Percentiles rank a stretch among this genome's conserved stretches.
phyloP scores from a whole-genome alignment of 2,888 invertebrate species.

The Glyphotaelius pellucidus region DNA sequence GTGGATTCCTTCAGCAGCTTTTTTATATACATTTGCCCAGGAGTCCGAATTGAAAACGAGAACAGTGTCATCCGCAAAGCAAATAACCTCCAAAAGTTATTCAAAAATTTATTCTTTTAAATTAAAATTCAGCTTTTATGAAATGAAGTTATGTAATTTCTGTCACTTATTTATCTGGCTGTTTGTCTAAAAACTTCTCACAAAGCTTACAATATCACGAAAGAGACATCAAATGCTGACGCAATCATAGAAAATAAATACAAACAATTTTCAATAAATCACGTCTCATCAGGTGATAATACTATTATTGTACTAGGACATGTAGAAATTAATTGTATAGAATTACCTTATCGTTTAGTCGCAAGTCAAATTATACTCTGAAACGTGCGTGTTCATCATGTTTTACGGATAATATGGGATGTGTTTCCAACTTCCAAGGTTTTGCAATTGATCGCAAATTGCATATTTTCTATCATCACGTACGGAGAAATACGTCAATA shows the following conservation, averaged over 20 bases:
- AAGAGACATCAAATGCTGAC: not conserved
- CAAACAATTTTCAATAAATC: not conserved
- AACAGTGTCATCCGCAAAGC: too few relatives aligned
- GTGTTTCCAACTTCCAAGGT: not conserved
- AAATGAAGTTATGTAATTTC: too few relatives aligned
- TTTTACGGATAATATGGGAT: not conserved
- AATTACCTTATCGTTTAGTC: not conserved
- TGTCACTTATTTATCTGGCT: too few relatives aligned
- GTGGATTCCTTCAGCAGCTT: too few relatives aligned
- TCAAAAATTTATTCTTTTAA: too few relatives aligned
- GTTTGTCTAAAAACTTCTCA: too few relatives aligned
- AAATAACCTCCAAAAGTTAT: too few relatives aligned
- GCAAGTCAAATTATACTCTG: not conserved
- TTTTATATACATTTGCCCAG: too few relatives aligned
- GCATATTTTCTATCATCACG: not conserved
- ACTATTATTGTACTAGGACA: not conserved
- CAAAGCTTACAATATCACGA: too few relatives aligned
- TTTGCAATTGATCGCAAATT: not conserved
- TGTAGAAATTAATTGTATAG: not conserved
- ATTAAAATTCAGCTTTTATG: too few relatives aligned
- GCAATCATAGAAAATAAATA: not conserved
- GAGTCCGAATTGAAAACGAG: too few relatives aligned
- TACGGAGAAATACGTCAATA: not conserved
- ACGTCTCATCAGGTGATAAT: not conserved
- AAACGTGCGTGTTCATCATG: conserved; percentile 13